Evolutionary conservation across 1,140 invertebrate species (phyloP).

Genomic region (Cheumatopsyche charites): DNA sequence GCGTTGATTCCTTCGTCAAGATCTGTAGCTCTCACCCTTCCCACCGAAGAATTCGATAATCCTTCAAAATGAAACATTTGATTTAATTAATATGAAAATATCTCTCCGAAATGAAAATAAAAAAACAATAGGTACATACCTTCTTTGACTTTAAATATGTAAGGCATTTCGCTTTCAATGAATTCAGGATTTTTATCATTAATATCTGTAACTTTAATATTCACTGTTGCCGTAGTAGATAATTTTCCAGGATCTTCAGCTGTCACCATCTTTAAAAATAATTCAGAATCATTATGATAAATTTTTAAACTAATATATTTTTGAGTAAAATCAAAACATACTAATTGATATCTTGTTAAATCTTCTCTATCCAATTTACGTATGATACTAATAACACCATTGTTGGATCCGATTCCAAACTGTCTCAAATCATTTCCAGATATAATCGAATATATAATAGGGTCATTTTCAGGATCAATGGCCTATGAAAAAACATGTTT

Average conservation of each 20-base stretch:
- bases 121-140: slow-evolving; percentile 56
- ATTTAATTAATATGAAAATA: slow-evolving; percentile 3
- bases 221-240: slow-evolving; percentile 80
- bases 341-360: slow-evolving; percentile 81
- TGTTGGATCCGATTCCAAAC: slow-evolving; percentile 82
- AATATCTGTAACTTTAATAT: slow-evolving; percentile 87
- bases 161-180: slow-evolving; percentile 69
- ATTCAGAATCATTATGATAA: not conserved
- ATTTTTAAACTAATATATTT: not conserved
- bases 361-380: slow-evolving; percentile 85
- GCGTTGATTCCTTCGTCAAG: slow-evolving; percentile 77
- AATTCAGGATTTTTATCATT: slow-evolving; percentile 91
- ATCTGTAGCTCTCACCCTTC: slow-evolving; percentile 82
- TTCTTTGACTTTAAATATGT: slow-evolving; percentile 83
- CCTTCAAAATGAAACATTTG: slow-evolving; percentile 36
- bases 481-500: slow-evolving; percentile 63
- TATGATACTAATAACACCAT: slow-evolving; percentile 82
- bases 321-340: slow-evolving; percentile 55
- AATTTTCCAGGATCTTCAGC: slow-evolving; percentile 86
- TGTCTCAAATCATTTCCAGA: slow-evolving; percentile 85
- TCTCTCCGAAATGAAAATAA: not conserved
- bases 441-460: slow-evolving; percentile 81
- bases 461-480: slow-evolving; percentile 86
- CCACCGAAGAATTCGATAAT: slow-evolving; percentile 68
- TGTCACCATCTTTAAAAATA: slow-evolving; percentile 70